phyloP scores from a whole-genome alignment of 2,113 vertebrate genomes.

The mouse (Mus musculus) region GRCm39 chr2:87041001-87041500 shows the following conservation, averaged over 20 bases:
- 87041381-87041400: neutral
- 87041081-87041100: neutral
- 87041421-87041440: neutral
- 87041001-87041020: neutral
- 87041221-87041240: neutral
- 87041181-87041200: neutral
- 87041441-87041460: neutral
- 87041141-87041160: neutral
- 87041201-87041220: too few relatives aligned
- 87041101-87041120: neutral
- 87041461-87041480: neutral
- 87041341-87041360: neutral
- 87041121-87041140: neutral
- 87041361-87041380: neutral
- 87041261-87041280: too few relatives aligned
- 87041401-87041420: rapidly evolving
- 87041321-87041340: neutral
- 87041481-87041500: neutral
- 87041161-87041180: neutral
- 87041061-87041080: neutral
- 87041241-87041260: neutral
- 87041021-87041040: neutral
- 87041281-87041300: neutral
- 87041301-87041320: neutral
- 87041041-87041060: neutral